Conservation (phyloP, 2,113 vertebrate species). For the Synodontis membranacea region DNA sequence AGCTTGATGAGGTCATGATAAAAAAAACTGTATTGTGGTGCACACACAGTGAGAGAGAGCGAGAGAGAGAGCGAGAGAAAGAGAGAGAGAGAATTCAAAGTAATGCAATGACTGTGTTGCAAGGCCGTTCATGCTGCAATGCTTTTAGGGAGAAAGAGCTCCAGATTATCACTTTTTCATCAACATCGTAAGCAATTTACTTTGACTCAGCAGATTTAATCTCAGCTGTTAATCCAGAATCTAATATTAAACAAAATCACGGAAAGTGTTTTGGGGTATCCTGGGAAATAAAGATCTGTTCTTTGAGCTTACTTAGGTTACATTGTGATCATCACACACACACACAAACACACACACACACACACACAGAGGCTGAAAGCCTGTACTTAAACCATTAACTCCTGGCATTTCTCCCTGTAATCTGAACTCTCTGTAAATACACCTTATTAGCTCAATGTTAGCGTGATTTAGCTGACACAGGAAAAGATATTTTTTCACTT, state of each 20-base stretch:
- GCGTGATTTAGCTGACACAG: background rate
- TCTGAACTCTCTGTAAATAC: background rate
- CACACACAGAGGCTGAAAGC: slow-evolving; percentile 11
- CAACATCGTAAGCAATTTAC: background rate
- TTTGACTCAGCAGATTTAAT: slow-evolving; percentile 36
- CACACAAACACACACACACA: background rate
- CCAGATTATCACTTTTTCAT: background rate
- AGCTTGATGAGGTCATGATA: background rate
- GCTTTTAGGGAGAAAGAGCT: background rate
- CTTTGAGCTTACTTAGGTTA: background rate
- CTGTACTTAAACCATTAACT: slow-evolving; percentile 25
- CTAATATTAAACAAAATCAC: background rate
- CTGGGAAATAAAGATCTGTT: background rate
- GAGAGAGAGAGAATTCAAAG: background rate
- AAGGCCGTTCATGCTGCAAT: background rate
- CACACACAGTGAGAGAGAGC: background rate
- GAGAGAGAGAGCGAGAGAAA: background rate
- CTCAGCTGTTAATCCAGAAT: slow-evolving; percentile 40
- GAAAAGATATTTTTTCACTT: slow-evolving; percentile 56
- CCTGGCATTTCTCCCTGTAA: background rate
- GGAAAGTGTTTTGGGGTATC: background rate
- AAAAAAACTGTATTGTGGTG: background rate
- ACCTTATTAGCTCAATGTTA: slow-evolving; percentile 14
- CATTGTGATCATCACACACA: background rate
- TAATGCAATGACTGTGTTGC: background rate